phyloP scores from a whole-genome alignment of 2,113 vertebrate genomes.

The Oceanites oceanicus region DNA sequence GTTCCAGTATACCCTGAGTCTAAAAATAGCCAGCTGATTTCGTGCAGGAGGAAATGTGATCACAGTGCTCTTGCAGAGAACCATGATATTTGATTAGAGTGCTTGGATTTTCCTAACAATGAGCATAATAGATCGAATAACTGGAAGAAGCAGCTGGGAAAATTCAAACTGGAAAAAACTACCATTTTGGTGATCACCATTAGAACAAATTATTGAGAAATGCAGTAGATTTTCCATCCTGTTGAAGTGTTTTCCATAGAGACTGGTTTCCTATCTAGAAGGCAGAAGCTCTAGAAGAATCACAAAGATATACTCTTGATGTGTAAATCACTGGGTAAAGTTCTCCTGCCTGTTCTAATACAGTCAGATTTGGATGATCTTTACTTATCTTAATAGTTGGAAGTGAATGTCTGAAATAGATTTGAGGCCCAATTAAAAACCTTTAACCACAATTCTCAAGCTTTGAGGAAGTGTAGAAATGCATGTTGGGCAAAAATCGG shows the following conservation, averaged over 20 bases:
- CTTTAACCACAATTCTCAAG: neutral
- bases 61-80: neutral
- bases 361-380: neutral
- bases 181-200: neutral
- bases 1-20: neutral
- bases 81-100: neutral
- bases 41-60: neutral
- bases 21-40: slow-evolving; percentile 15
- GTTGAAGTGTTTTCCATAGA: neutral
- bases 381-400: neutral
- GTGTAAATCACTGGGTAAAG: neutral
- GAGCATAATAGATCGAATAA: neutral
- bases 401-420: neutral
- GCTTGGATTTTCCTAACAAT: neutral
- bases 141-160: neutral
- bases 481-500: neutral
- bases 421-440: neutral
- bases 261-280: neutral
- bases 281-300: neutral
- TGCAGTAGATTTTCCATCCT: neutral
- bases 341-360: neutral
- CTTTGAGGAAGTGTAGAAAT: neutral
- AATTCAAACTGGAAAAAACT: neutral
- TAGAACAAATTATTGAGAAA: neutral
- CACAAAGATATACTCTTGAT: neutral